Evolutionary conservation across 2,888 invertebrate species (phyloP).

Genomic region (Yponomeuta evonymella): DNA sequence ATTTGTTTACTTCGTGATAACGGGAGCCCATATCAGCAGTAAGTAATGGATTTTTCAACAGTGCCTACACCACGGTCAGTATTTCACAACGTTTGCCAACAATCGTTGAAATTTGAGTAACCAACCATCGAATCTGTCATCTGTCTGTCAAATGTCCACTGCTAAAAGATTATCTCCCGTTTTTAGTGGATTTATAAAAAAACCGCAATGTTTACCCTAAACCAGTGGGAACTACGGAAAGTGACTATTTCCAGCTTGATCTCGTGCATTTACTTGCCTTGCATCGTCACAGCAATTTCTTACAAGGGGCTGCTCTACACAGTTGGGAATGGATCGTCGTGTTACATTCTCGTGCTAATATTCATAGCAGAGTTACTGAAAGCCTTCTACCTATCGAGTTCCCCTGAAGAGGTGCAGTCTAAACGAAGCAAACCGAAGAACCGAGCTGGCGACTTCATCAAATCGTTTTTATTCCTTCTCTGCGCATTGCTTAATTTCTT

Average conservation of each 20-base stretch:
- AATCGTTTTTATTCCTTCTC: conserved; percentile 60
- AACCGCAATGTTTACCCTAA: conserved; percentile 53
- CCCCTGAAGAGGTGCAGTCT: conserved; percentile 45
- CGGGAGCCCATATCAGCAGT: not conserved
- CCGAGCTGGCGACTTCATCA: conserved; percentile 66
- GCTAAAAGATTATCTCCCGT: not conserved
- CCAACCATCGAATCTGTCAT: not conserved
- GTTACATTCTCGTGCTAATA: conserved; percentile 57
- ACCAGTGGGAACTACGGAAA: conserved; percentile 56
- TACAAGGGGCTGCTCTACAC: conserved; percentile 76
- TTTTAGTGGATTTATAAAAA: not conserved
- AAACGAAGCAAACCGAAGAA: conserved; percentile 58
- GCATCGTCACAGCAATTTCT: conserved; percentile 73
- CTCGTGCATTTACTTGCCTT: conserved; percentile 79
- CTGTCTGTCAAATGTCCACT: too few relatives aligned
- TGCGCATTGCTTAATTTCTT: conserved; percentile 73
- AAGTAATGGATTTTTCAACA: not conserved
- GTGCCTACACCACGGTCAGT: not conserved
- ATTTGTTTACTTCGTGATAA: not conserved
- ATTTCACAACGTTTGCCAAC: not conserved
- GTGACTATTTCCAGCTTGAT: conserved; percentile 71
- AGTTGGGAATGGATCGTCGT: conserved; percentile 74
- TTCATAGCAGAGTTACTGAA: conserved; percentile 76
- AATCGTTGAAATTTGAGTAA: not conserved
- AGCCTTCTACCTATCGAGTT: conserved; percentile 51